These are phyloP conservation scores for Rhamphomyia laevipes DNA, from an alignment of 2,888 invertebrate species.

Conservation along the genomic window DNA sequence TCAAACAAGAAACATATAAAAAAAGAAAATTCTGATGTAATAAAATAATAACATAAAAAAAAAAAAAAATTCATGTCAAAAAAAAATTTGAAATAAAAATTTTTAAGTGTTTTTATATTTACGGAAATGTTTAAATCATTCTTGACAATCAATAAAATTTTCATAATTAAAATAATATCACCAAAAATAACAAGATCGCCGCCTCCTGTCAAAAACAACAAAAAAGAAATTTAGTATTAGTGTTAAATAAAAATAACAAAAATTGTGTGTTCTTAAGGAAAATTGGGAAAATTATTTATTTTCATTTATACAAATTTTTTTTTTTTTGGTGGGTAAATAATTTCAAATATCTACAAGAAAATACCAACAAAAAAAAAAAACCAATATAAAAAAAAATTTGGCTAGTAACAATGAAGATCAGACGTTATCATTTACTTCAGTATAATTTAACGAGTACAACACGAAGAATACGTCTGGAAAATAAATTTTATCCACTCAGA, in stretches of 20 bases:
- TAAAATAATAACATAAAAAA: no score
- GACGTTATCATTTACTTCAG: constrained; percentile 9
- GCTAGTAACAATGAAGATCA: constrained; percentile 14
- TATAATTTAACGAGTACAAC: constrained; percentile 7
- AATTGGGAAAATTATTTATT: not conserved
- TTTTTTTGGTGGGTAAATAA: not conserved
- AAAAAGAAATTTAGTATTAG: no score
- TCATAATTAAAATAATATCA: constrained; percentile 1
- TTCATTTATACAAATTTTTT: not conserved
- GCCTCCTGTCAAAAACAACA: no score
- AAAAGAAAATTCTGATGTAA: no score
- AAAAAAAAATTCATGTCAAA: no score
- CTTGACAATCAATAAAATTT: not conserved
- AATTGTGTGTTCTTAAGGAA: not conserved
- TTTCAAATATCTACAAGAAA: not conserved
- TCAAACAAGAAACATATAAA: no score
- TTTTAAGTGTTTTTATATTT: no score
- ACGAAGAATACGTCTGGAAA: constrained; percentile 9
- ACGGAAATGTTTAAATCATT: constrained; percentile 6
- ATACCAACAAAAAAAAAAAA: not conserved
- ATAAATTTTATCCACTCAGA: constrained; percentile 9
- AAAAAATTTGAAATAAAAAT: no score
- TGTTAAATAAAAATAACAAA: not conserved
- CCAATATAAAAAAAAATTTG: not conserved
- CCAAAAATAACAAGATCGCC: not conserved